These are phyloP conservation scores for Sitta europaea DNA, from an alignment of 2,113 vertebrate species.

Conservation along the genomic window DNA sequence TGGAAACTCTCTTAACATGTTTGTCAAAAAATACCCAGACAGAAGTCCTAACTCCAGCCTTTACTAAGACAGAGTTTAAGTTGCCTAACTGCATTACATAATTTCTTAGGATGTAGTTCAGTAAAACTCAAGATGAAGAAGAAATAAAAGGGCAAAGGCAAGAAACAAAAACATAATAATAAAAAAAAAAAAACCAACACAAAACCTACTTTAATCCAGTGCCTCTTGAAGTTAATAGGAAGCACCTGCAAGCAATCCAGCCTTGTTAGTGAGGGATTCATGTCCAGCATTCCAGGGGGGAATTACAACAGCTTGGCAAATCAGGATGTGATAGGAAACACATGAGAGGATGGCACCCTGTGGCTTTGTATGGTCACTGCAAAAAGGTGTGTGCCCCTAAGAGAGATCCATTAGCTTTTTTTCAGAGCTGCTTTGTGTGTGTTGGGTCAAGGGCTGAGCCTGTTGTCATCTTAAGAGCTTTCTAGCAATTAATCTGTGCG, in stretches of 20 bases:
- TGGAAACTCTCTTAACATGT: neutral
- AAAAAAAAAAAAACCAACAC: no score
- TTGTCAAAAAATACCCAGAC: neutral
- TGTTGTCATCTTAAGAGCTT: neutral
- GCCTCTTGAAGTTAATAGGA: neutral
- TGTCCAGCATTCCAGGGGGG: no score
- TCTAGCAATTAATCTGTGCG: neutral
- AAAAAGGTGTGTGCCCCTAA: neutral
- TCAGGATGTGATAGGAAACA: neutral
- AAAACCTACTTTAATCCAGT: neutral
- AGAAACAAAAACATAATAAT: neutral
- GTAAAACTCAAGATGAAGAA: neutral
- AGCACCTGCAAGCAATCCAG: neutral
- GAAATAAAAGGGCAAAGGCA: neutral
- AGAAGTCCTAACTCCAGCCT: neutral
- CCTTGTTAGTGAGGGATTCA: neutral
- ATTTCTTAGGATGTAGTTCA: neutral
- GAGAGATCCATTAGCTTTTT: neutral
- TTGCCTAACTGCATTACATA: rapidly evolving
- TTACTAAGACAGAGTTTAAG: neutral
- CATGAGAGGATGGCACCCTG: neutral
- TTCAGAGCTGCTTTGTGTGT: neutral
- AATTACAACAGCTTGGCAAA: neutral
- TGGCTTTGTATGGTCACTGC: neutral
- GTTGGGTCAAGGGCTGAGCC: neutral